Evolutionary conservation across 2,888 invertebrate genomes (phyloP), one percentile per base, ranked within the genome.

Genomic region (Hyposoter dolosus): DNA sequence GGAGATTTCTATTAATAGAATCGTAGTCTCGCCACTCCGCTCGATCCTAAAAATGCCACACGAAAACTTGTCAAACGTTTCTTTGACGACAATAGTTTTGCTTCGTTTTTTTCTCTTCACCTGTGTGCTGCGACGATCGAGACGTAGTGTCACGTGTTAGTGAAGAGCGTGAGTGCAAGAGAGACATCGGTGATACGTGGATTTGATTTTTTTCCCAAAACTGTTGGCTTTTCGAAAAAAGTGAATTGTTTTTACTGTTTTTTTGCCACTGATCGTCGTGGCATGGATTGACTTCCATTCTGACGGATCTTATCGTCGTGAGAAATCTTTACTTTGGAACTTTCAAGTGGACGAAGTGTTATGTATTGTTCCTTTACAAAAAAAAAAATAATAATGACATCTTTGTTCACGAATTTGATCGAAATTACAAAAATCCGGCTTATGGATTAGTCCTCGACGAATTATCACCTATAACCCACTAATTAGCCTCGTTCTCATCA

Each of bases 391-490:
- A 47, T 10, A 19, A 15, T 0, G 17, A 35, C 4, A 17, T 28
- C 43, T 66, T 32, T 28, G 15, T 28, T n/a, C 12, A 60, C 28
- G 28, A 60, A 60, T 35, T 53, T 5, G 4, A 72, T 47, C 4
- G 10, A 19, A 65, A 47, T 63, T 35, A 1, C 9, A 15, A 65
- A n/a, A 65, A 56, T 47, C 45, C 10, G 43, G 35, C 76, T 40
- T 75, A 43, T 19, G 40, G 63, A 75, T 43, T 60, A 43, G 43
- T 3, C 45, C 69, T 17, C 12, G 19, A 65, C 19, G 19, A n/a
- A 63, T 76, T 76, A 65, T 76, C 76, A 65, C 76, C 76, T 65
- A 65, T 63, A 60, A 28, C 75, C 17, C 23, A 60, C 40, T 43
- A 65, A 76, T 63, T 65, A 50, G 50, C 35, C 47, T 53, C 43